Evolutionary conservation across 2,888 invertebrate genomes (phyloP), one percentile per base, ranked within the genome.

Genomic region (Drosophila mayaguana): DNA sequence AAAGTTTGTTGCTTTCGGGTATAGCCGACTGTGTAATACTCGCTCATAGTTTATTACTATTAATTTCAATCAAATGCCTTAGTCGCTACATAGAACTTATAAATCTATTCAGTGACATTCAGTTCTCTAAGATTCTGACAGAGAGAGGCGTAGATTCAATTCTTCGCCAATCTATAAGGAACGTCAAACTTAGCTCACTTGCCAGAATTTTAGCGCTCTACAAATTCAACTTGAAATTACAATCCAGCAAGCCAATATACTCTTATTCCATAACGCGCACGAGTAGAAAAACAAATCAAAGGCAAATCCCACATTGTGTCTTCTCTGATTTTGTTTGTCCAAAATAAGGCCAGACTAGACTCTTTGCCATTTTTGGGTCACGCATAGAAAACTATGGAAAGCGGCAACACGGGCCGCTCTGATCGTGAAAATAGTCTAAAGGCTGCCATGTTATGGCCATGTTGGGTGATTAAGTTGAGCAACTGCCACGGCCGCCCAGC

Each of bases 321-420:
- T 34, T 25, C n/a, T 59, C 46, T 34, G 53, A 32, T 59, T 50
- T 38, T 25, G 7, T 43, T 53, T 36, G 50, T 42, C 56, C 8
- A 68, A 75, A 63, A 63, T 59, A 46, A 62, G 71, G 63, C 60
- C 50, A 63, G 46, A 48, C 40, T 18, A 48, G 61, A 67, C 16
- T 55, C 69, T 61, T 70, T 12, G 62, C 83, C 85, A 75, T 80
- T 80, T 81, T 85, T 80, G 83, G 82, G 72, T 59, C 72, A 73
- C 66, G 54, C 69, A 48, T 36, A 51, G 56, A 20, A 45, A 40
- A 25, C 22, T 22, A 22, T 16, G 16, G 46, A 46, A 22, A 28
- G 22, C 20, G 43, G 43, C n/a, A 28, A 16, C 11, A 16, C 34
- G 34, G 42, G n/a, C 11, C 16, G 36, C 51, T 43, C 28, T 48